These are phyloP conservation scores for Spodoptera picta DNA, from an alignment of 2,888 invertebrate genomes.

Conservation along the genomic window DNA sequence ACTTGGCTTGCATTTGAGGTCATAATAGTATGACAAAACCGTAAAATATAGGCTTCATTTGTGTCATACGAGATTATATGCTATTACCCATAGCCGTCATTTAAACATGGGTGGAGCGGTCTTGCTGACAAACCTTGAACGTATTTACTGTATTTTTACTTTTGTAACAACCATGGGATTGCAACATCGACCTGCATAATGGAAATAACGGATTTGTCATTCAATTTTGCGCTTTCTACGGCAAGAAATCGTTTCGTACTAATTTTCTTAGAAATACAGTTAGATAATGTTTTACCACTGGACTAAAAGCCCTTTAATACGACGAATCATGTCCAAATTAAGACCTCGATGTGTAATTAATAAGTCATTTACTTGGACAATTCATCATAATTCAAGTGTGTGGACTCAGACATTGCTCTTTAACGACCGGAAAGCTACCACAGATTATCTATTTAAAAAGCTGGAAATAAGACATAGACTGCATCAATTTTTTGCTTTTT, in stretches of 20 bases:
- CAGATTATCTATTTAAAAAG: too few relatives aligned
- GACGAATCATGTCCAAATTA: too few relatives aligned
- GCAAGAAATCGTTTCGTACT: background rate
- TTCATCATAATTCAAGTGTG: too few relatives aligned
- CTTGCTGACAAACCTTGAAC: background rate
- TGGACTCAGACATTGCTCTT: too few relatives aligned
- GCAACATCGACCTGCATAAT: background rate
- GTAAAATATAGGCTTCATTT: conserved; percentile 23
- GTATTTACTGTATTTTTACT: conserved; percentile 1
- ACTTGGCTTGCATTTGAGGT: conserved; percentile 21
- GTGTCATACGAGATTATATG: conserved; percentile 21
- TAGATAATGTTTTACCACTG: too few relatives aligned
- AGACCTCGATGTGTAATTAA: too few relatives aligned
- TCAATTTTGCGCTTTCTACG: background rate
- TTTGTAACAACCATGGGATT: background rate
- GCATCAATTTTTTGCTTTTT: too few relatives aligned
- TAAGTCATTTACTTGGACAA: background rate
- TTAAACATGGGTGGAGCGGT: conserved; percentile 1
- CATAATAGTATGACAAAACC: conserved; percentile 19
- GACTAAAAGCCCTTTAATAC: too few relatives aligned
- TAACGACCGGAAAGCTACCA: too few relatives aligned
- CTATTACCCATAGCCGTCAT: conserved; percentile 13
- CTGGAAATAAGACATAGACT: too few relatives aligned
- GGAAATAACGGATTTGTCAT: background rate
- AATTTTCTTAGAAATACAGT: too few relatives aligned